Evolutionary conservation across 30 jellyfish, hydroid and myxozoan genomes (phyloP).

Genomic region (Mastigias papua): DNA sequence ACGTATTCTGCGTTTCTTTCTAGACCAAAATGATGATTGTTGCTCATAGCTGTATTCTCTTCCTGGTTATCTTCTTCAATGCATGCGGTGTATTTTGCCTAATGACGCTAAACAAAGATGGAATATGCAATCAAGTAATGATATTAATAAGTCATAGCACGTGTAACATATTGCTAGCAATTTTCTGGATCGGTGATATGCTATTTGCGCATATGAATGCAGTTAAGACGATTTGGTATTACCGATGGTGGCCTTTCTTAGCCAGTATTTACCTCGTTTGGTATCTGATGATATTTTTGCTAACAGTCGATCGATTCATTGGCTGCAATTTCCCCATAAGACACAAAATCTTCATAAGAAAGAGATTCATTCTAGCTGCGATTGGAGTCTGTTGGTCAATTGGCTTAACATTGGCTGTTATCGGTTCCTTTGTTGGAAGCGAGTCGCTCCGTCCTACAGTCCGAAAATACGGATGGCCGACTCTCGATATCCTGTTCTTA

Average conservation of each 20-base stretch:
- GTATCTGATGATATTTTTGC: conserved; percentile 24
- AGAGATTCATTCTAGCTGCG: neutral
- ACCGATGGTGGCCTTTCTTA: conserved; percentile 21
- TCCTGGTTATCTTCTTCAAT: conserved; percentile 4
- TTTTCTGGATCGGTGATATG: conserved; percentile 7
- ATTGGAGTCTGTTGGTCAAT: neutral
- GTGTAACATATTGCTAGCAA: neutral
- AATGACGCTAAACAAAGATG: neutral
- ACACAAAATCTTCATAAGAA: conserved; percentile 20
- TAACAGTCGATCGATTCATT: conserved; percentile 40
- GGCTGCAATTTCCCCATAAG: conserved; percentile 45
- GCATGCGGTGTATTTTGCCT: conserved; percentile 4
- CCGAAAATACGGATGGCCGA: conserved; percentile 4
- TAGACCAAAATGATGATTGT: neutral
- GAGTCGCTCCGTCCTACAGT: neutral
- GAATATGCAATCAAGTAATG: conserved; percentile 4
- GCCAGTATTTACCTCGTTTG: conserved; percentile 28
- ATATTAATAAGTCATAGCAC: neutral
- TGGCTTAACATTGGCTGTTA: neutral
- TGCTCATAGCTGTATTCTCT: neutral
- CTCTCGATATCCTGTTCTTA: conserved; percentile 8
- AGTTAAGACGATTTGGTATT: neutral
- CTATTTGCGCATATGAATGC: neutral
- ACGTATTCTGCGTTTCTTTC: neutral
- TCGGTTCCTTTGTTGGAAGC: conserved; percentile 20